Evolutionary conservation across 2,113 vertebrate species (phyloP).

Genomic region (Saguinus imperator): DNA sequence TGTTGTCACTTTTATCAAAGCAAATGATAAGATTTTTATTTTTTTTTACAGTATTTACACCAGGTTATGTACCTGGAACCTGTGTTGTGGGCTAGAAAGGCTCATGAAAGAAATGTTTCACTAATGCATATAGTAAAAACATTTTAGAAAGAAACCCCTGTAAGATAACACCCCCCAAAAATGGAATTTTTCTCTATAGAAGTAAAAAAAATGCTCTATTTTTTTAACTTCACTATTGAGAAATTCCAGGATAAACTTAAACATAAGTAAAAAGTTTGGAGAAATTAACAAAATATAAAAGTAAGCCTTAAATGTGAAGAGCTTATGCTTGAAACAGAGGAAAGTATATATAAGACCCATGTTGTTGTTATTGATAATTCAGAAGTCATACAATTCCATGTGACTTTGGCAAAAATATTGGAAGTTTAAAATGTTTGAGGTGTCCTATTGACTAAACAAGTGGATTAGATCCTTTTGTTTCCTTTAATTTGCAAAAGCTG

Average conservation of each 20-base stretch:
- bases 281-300: background rate
- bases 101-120: background rate
- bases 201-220: background rate
- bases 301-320: background rate
- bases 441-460: background rate
- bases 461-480: background rate
- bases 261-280: background rate
- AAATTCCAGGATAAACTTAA: background rate
- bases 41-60: background rate
- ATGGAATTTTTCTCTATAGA: background rate
- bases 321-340: background rate
- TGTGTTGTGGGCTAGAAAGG: background rate
- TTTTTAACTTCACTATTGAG: too few relatives aligned
- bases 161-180: background rate
- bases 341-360: background rate
- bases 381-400: background rate
- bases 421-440: background rate
- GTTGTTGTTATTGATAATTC: background rate
- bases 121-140: background rate
- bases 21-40: background rate
- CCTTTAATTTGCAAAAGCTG: background rate
- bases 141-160: background rate
- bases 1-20: background rate
- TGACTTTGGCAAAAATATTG: background rate
- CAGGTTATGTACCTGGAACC: background rate